Conservation (phyloP, 1,140 invertebrate species). For the Cydia fagiglandana region DNA sequence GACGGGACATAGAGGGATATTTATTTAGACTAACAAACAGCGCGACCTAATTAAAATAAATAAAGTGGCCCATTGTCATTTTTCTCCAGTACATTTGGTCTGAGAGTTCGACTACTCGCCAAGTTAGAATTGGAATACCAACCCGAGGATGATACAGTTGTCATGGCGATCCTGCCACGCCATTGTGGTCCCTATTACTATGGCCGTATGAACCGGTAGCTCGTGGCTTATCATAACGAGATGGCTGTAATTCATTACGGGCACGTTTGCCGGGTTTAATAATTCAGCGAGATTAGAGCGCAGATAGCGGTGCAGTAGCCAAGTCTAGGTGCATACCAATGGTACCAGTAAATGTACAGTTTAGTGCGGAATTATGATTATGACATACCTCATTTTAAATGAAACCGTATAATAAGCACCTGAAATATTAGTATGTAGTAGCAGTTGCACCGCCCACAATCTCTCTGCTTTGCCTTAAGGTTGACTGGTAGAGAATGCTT, state of each 20-base stretch:
- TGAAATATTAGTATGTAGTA: too few relatives aligned
- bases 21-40: too few relatives aligned
- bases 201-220: neutral
- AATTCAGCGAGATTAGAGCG: conserved; percentile 15
- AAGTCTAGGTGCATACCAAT: neutral
- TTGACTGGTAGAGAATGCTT: too few relatives aligned
- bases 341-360: too few relatives aligned
- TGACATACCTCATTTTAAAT: too few relatives aligned
- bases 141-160: neutral
- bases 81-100: neutral
- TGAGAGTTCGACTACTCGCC: neutral
- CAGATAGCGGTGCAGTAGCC: neutral
- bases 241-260: conserved; percentile 20
- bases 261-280: conserved; percentile 6
- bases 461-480: too few relatives aligned
- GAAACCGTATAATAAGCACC: too few relatives aligned
- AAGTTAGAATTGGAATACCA: neutral
- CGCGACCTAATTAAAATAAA: too few relatives aligned
- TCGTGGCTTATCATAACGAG: conserved; percentile 7
- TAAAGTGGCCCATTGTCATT: too few relatives aligned
- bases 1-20: too few relatives aligned
- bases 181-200: neutral
- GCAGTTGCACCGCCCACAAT: too few relatives aligned
- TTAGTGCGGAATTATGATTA: too few relatives aligned
- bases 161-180: conserved; percentile 3